A percentile compares a stretch with the other conserved stretches of the same genome.
phyloP scores from a whole-genome alignment of 2,888 invertebrate genomes.

The Drosophila longiperda region DNA sequence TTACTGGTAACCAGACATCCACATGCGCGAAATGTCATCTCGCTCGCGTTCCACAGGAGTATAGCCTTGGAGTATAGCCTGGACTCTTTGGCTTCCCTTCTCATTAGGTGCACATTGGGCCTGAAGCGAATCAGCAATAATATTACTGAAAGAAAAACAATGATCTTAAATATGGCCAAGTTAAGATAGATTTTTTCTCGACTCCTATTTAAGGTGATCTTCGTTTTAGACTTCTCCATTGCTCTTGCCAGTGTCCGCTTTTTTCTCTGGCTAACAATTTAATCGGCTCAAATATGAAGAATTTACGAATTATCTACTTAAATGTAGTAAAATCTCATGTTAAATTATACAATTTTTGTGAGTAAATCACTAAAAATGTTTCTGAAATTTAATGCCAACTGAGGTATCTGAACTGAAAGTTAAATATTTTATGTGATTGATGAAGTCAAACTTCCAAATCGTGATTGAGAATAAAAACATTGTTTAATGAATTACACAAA shows the following conservation, averaged over 20 bases:
- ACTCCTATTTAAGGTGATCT: background rate
- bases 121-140: conserved; percentile 3
- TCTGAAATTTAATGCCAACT: conserved; percentile 6
- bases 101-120: rapidly evolving
- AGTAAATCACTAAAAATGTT: background rate
- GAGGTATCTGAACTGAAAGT: background rate
- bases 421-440: background rate
- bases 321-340: conserved; percentile 7
- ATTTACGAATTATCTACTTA: background rate
- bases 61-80: background rate
- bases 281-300: conserved; percentile 4
- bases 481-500: background rate
- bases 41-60: conserved; percentile 8
- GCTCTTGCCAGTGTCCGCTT: too few relatives aligned
- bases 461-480: background rate
- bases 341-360: background rate
- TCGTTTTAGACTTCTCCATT: background rate
- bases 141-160: conserved; percentile 6
- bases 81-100: background rate
- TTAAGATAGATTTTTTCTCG: background rate
- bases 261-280: conserved; percentile 15
- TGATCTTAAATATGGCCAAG: conserved; percentile 3
- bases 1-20: conserved; percentile 22
- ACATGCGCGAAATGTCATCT: conserved; percentile 1
- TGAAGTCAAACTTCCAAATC: background rate